Evolutionary conservation across 2,113 vertebrate genomes (phyloP).

Genomic region (Tupaia chinensis): DNA sequence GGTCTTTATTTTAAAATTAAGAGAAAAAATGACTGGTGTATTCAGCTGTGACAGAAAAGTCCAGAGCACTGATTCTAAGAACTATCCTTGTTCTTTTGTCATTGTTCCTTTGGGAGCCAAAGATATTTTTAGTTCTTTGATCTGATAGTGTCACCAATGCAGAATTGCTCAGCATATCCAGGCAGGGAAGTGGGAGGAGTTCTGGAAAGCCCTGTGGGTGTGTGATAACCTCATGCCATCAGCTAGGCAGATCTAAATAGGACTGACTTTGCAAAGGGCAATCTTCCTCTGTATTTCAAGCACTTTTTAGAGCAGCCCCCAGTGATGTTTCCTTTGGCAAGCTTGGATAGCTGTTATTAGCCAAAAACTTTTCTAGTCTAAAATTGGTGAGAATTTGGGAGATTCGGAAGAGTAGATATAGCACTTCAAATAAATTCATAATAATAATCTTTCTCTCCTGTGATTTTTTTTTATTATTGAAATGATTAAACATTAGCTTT

Average conservation of each 20-base stretch:
- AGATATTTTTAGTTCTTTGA: slow-evolving; percentile 70
- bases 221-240: slow-evolving; percentile 52
- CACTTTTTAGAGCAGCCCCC: background rate
- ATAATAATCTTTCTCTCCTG: background rate
- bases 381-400: background rate
- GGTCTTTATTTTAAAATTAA: slow-evolving; percentile 22
- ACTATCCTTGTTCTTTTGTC: slow-evolving; percentile 26
- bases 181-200: slow-evolving; percentile 52
- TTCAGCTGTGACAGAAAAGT: background rate
- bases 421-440: background rate
- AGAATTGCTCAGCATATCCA: slow-evolving; percentile 25
- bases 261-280: background rate
- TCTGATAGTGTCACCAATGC: slow-evolving; percentile 43
- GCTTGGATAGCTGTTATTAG: background rate
- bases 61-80: background rate
- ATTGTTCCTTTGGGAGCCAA: slow-evolving; percentile 30
- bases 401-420: background rate
- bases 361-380: background rate
- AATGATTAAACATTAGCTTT: background rate
- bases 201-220: slow-evolving; percentile 27
- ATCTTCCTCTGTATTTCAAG: background rate
- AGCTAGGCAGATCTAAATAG: slow-evolving; percentile 60
- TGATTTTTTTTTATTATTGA: slow-evolving; percentile 34
- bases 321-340: slow-evolving; percentile 51
- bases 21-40: slow-evolving; percentile 19